Conservation (phyloP, 1,140 invertebrate species). For the Nasonia giraulti region DNA sequence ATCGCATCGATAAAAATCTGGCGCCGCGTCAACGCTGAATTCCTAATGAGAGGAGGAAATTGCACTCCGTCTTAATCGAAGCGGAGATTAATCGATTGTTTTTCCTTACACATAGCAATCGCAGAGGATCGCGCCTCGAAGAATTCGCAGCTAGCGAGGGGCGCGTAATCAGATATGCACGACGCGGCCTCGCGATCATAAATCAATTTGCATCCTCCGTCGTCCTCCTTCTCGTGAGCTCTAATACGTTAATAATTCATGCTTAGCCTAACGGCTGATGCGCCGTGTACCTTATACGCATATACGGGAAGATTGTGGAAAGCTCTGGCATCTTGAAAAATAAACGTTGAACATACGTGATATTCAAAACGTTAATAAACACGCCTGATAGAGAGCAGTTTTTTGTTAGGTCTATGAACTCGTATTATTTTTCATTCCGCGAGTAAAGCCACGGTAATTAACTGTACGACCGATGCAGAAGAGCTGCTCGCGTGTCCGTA, state of each 20-base stretch:
- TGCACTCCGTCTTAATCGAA: slow-evolving; percentile 6
- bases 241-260: slow-evolving; percentile 72
- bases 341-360: slow-evolving; percentile 55
- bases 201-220: slow-evolving; percentile 71
- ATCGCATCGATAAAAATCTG: background rate
- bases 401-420: background rate
- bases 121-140: background rate
- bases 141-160: background rate
- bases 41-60: slow-evolving; percentile 2
- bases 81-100: slow-evolving; percentile 48
- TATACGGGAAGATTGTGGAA: too few species aligned
- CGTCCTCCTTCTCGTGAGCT: slow-evolving; percentile 24
- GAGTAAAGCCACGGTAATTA: background rate
- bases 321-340: slow-evolving; percentile 59
- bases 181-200: slow-evolving; percentile 64
- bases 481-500: background rate
- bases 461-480: background rate
- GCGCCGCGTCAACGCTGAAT: background rate
- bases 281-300: background rate
- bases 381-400: too few species aligned
- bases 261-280: slow-evolving; percentile 65
- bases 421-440: background rate
- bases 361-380: too few species aligned
- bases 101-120: background rate
- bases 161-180: slow-evolving; percentile 64